Evolutionary conservation across 2,888 invertebrate species (phyloP), one percentile per base, ranked within the genome.

Genomic region (Protodeltote pygarga): DNA sequence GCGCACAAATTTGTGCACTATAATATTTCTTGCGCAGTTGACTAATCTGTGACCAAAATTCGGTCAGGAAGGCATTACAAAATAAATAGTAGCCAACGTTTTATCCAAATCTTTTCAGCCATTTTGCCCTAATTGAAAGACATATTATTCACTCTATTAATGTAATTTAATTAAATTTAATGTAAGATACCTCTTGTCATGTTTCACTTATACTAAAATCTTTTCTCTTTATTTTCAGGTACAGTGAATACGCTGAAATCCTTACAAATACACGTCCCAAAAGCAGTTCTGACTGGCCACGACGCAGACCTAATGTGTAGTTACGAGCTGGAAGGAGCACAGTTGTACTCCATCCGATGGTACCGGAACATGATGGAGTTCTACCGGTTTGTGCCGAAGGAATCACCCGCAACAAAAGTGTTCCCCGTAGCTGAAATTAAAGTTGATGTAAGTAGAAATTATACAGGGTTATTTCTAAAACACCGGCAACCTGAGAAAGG

Each of bases 341-440:
- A 94, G 28, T 90, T 96, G 3, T 96, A 96, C 87, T 94, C 95
- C 21, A 95, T 96, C 75, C 94, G 95, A 80, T 96, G 96, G 96
- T 96, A 95, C 82, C 89, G 94, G 48, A 94, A 95, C 49, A 94
- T 94, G 79, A 93, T 94, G 42, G 96, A 96, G 83, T 96, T 96
- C 88, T 96, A 95, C 82, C 93, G 95, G 65, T 96, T 93, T 73
- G 94, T 95, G 45, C 96, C 96, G 2, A 95, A 95, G 66, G 95
- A 95, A 68, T 93, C 93, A 3, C 95, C 95, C 0, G 94, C 95
- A 0, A 95, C 95, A 0, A 93, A 94, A 65, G 95, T 94, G 21
- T 96, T 95, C 75, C 93, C 94, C 0, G 92, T 95, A 27, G 93
- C 94, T 11, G 95, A 95, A 63, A 94, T 96, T 35, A 94, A 94